A percentile compares a stretch with the other conserved stretches of the same genome.
These are phyloP conservation scores for Drosophila mettleri DNA, from an alignment of 2,888 invertebrate species.

Conservation along the genomic window DNA sequence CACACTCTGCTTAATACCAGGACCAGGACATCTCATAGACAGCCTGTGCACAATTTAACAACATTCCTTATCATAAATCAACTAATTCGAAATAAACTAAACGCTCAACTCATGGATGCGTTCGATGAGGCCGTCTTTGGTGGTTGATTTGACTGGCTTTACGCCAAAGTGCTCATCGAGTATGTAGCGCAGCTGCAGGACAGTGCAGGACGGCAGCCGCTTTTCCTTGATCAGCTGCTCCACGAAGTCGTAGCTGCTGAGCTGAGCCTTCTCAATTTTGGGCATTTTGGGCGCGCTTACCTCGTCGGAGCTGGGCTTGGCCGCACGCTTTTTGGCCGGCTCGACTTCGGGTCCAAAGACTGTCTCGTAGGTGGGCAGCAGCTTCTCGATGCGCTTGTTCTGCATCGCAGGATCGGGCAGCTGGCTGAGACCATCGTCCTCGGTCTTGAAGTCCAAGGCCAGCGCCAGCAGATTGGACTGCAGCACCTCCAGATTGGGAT, in stretches of 20 bases:
- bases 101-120: constrained; percentile 41
- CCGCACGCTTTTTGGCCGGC: constrained; percentile 64
- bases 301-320: constrained; percentile 26
- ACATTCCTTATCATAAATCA: no score
- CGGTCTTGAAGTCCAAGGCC: constrained; percentile 88
- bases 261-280: constrained; percentile 59
- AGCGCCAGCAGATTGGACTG: constrained; percentile 89
- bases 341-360: constrained; percentile 71
- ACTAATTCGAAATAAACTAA: background rate
- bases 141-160: constrained; percentile 38
- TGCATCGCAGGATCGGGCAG: constrained; percentile 79
- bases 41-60: background rate
- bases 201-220: constrained; percentile 62
- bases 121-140: constrained; percentile 67
- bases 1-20: background rate
- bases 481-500: constrained; percentile 88
- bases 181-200: constrained; percentile 65
- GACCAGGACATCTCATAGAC: background rate
- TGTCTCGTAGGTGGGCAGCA: constrained; percentile 65
- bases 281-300: constrained; percentile 60
- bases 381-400: constrained; percentile 76
- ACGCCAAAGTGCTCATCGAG: constrained; percentile 64
- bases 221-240: constrained; percentile 58
- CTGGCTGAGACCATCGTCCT: constrained; percentile 82
- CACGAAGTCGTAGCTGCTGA: constrained; percentile 63